Percentiles rank a stretch among this genome's conserved stretches.
Evolutionary conservation across 2,888 invertebrate genomes (phyloP).

Genomic region (Pseudoips prasinana): DNA sequence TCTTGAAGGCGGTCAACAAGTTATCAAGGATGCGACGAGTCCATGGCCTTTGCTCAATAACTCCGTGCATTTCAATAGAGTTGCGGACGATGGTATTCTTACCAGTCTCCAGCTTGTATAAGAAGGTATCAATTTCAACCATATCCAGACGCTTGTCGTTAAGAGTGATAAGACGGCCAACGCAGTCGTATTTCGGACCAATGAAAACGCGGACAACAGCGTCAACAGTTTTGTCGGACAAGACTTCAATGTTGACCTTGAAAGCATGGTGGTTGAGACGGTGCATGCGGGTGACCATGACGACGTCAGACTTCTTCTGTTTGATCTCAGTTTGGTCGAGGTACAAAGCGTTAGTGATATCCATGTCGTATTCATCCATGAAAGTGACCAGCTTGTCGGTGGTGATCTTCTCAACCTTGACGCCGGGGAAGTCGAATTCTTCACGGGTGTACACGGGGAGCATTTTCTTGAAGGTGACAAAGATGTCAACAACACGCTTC

Average conservation of each 20-base stretch:
- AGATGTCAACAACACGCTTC: constrained; percentile 81
- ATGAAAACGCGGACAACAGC: constrained; percentile 85
- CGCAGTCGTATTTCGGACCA: constrained; percentile 87
- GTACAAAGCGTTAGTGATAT: constrained; percentile 84
- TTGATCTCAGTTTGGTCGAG: constrained; percentile 72
- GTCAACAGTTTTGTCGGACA: constrained; percentile 80
- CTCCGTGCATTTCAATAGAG: constrained; percentile 85
- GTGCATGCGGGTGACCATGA: constrained; percentile 80
- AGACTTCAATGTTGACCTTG: constrained; percentile 80
- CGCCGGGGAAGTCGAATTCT: constrained; percentile 84
- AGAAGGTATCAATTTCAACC: constrained; percentile 79
- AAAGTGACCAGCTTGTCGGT: constrained; percentile 86
- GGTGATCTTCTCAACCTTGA: constrained; percentile 82
- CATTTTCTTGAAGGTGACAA: constrained; percentile 82
- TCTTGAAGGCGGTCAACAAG: constrained; percentile 55
- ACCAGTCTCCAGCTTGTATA: constrained; percentile 84
- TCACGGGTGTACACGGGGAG: constrained; percentile 82
- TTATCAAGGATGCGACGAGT: constrained; percentile 53
- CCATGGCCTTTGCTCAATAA: constrained; percentile 82
- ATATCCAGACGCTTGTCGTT: constrained; percentile 70
- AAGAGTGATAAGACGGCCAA: constrained; percentile 78
- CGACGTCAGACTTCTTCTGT: constrained; percentile 70
- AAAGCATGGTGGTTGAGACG: constrained; percentile 86
- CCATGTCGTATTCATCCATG: constrained; percentile 86
- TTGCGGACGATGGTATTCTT: constrained; percentile 86